Evolutionary conservation across 1,140 invertebrate species (phyloP), one percentile per base, ranked within the genome.

Genomic region (Cotesia typhae): DNA sequence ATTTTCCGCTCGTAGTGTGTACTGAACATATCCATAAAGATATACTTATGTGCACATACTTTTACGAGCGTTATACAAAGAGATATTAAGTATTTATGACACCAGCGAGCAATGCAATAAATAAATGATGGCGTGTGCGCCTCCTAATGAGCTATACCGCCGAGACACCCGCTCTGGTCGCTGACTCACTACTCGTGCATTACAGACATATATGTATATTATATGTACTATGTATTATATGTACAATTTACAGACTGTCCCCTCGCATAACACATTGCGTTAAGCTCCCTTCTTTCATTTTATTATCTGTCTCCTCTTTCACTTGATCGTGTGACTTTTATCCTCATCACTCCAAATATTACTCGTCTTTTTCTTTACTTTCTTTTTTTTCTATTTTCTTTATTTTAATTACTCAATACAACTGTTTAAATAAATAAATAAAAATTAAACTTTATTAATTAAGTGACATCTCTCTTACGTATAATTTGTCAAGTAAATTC

Each of bases 151-250:
- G 52, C 57, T 35, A 41, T 28, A 51, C 36, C 12, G 12, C 3
- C 53, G 12, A 38, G 64, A 61, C 64, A 66, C 12, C 64, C 64
- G 20, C 14, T 59, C 28, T 55, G 35, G 61, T 38, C 38, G 64
- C 60, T 71, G 70, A 71, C 51, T 71, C 70, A 71, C 61, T 71
- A 28, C 6, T 35, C 61, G 36, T 71, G 70, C 60, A 71, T 66
- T 71, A 65, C 14, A 35, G 51, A 70, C n/a, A 61, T 37, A 28
- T 10, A 7, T 47, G 10, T 47, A 41, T 41, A 41, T 41, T 41
- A 47, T 47, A 47, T 47, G 41, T 47, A 9, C 6, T 17, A 17
- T 17, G 17, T 41, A 41, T 41, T 41, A 47, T 47, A 47, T 47
- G 41, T 47, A 9, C 6, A 47, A 47, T 47, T 6, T 47, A 47